Base-by-base conservation (phyloP, 2,113 vertebrate species). In the rabbit (Oryctolagus cuniculus) region DNA sequence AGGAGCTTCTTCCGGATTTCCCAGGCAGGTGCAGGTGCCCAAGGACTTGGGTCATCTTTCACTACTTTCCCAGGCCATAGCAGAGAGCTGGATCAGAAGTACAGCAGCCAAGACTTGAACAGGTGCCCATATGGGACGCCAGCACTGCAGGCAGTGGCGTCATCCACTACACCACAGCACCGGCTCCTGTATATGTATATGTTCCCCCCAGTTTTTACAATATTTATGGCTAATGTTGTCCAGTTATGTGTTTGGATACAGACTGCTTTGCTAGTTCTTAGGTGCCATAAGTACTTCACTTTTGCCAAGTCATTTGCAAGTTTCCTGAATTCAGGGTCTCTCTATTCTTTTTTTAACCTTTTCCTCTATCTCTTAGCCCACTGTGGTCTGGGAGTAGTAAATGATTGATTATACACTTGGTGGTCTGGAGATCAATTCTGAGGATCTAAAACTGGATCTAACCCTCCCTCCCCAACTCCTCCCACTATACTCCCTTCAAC, bases 371-470 rank as follows among this genome's bases (percentile, higher is more conserved):
- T 49, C 21, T 87, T 81, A 34, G 58, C 7, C 10, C 34, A 38
- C 36, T 55, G 24, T 51, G 64, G 64, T 6, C 78, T 10, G 29
- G 66, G 38, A 81, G 34, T 64, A 90, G 38, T 44, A 44, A 6
- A 61, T 19, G 24, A 31, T 88, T 96, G 67, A 51, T 44, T 70
- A 69, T 75, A 34, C 64, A 49, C 25, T 78, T 25, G 36, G 11
- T 82, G 74, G 21, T 36, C 77, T 81, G 77, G 38, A 78, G 67
- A 78, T 61, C 73, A 72, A 31, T 22, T 44, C 15, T 36, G 87
- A 90, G 19, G 36, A 36, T 81, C 77, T 94, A 75, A 81, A 96
- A 31, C 67, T 88, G 22, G 31, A 55, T 44, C 63, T 51, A 66
- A 15, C 9, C 19, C 9, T 0, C 29, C 67, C 15, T 38, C 36